Evolutionary conservation across 2,797 vertebrate genomes (phyloP), one percentile per base, ranked within the genome.

Genomic region (Florisuga fusca): DNA sequence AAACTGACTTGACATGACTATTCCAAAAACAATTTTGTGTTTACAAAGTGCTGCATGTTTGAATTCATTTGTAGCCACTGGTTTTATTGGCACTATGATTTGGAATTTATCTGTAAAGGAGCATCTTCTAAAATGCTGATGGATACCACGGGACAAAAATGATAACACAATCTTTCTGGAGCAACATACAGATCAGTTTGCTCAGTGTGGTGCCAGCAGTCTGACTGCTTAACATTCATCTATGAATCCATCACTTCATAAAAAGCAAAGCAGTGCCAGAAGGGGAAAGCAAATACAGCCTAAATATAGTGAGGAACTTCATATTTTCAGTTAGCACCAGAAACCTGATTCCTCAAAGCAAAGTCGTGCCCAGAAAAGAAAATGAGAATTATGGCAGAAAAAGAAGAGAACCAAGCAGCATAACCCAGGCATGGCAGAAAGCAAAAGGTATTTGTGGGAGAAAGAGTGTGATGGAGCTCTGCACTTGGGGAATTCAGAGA

Each of bases 391-490:
- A 43, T 33, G 50, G 29, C 0, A 6, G 19, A 1, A 5, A 5
- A 36, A 50, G 34, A 17, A 18, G 22, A 61, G 46, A 45, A 7
- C 3, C 4, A 46, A 33, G 33, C 9, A 53, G 38, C 64, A 33
- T 13, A 82, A 20, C 6, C 12, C 38, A 66, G 17, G 17, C 1
- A 2, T 19, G 55, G 2, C 0, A 0, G 45, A 22, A 33, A 38
- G 21, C 27, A 7, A 2, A 25, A 12, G 26, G 15, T 7, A 45
- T 57, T 26, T 45, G n/a, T 46, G 38, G 48, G 33, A 38, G 63
- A 80, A 79, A 36, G 7, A 26, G 7, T 50, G 51, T 0, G 3
- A 41, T 11, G 38, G 45, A 46, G 36, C 38, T 46, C 17, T 22
- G 19, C 0, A 1, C 7, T 57, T 45, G 11, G 27, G 25, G 20